Percentiles rank a stretch among this genome's conserved stretches.
phyloP scores from a whole-genome alignment of 2,888 invertebrate genomes.

The Ochropleura plecta region DNA sequence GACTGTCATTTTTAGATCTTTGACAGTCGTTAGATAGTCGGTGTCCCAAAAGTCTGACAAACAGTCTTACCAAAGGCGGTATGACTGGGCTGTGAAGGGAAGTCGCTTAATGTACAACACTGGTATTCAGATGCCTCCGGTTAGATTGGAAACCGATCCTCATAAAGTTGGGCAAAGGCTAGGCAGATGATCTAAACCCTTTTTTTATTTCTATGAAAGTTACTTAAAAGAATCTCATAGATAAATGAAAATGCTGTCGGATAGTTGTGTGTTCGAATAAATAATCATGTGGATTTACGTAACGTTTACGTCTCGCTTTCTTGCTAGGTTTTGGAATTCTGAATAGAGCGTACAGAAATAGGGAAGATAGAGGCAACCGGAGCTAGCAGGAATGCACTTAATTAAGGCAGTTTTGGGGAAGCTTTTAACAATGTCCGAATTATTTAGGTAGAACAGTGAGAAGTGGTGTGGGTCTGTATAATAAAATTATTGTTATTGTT shows the following conservation, averaged over 20 bases:
- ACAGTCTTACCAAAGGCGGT: no score
- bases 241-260: not conserved
- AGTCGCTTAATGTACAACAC: no score
- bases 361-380: conserved; percentile 19
- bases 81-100: no score
- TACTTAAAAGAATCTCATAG: not conserved
- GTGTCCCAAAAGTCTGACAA: no score
- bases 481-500: conserved; percentile 10
- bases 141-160: no score
- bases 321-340: not conserved
- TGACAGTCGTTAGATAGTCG: no score
- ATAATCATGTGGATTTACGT: not conserved
- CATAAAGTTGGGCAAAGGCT: no score
- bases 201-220: not conserved
- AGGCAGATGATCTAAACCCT: not conserved
- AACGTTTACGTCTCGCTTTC: not conserved
- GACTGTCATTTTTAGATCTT: no score
- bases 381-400: conserved; percentile 53
- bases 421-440: conserved; percentile 35
- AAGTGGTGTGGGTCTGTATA: conserved; percentile 12
- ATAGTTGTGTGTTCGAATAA: not conserved
- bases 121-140: no score
- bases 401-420: conserved; percentile 52
- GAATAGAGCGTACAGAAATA: conserved; percentile 19
- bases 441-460: conserved; percentile 21